Evolutionary conservation across 2,113 vertebrate species (phyloP), one percentile per base, ranked within the genome.

Genomic region (Lophura nycthemera): DNA sequence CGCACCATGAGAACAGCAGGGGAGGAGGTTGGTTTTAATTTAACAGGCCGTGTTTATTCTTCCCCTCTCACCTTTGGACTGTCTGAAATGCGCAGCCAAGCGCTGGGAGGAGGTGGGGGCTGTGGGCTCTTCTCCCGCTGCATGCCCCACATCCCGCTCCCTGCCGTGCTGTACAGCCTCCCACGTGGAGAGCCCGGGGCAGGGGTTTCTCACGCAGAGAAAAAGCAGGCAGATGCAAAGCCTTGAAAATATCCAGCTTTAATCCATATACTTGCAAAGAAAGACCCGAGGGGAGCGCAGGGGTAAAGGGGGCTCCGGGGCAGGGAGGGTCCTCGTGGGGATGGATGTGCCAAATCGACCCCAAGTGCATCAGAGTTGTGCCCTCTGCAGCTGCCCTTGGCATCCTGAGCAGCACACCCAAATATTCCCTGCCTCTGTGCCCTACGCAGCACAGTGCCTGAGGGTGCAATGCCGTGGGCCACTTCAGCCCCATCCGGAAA

Each of bases 11-110:
- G 92, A 96, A 85, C 92, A 92, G 95, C 92, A 96, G 95, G 94
- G 95, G 93, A 96, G 94, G 94, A 96, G 93, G 87, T 90, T 86
- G 94, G 96, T 96, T 97, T 97, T 97, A 95, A 95, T 95, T 96
- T 96, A 97, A 96, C 96, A 95, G 93, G 82, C 87, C 48, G 1
- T 80, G 83, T 96, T 97, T 96, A 96, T 93, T 86, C 83, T 92
- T 93, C 93, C 88, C 78, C 88, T 76, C 67, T 96, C 96, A 96
- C 97, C 96, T 97, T 97, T 96, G 96, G 78, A 96, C 97, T 57
- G 83, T 70, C 86, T 92, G 93, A 91, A 96, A 94, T 90, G 82
- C 25, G 66, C 56, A 78, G n/a, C 0, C 67, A 86, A 91, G 88
- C 34, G 22, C 7, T 6, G 1, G 36, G 2, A 59, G 56, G 76